Evolutionary conservation across 2,888 invertebrate genomes (phyloP), one percentile per base, ranked within the genome.

Genomic region (Atrina japonica): DNA sequence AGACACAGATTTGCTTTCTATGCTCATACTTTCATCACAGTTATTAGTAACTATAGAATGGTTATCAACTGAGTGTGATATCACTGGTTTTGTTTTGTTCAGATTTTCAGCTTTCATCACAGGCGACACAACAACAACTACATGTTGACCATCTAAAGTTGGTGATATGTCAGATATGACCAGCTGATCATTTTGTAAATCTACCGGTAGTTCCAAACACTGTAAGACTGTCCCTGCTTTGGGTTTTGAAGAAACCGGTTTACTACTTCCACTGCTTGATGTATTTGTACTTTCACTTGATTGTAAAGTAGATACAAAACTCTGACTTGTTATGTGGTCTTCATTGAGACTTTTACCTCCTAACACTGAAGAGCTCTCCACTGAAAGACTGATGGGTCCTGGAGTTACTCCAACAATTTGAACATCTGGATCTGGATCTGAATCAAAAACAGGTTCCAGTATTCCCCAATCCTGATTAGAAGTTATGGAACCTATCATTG

Each of bases 101-200:
- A n/a, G n/a, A n/a, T n/a, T n/a, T n/a, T 14, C 47, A 23, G 21
- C 21, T 43, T 58, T 64, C 25, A 29, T 52, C 35, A 41, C 77
- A 25, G 86, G 84, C n/a, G 86, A 82, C 49, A 85, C 82, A 11
- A 86, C 84, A 3, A 90, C 90, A 53, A 95, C 89, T 65, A 95
- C 85, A 87, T 94, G 94, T 73, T 93, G 92, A 74, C 94, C 94
- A 86, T 95, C 94, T 75, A 93, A 93, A 0, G 94, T 94, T 0
- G 95, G 94, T 69, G 94, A 86, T 50, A 95, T 92, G 81, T 94
- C 93, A 0, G 93, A 92, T 18, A 94, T 92, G 82, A 91, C 92
- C 53, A 93, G 90, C 81, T 93, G 92, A 49, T 92, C 91, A 65
- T 68, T 70, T 41, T 84, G 83, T 41, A 84, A 78, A 21, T 73